Evolutionary conservation across 2,797 vertebrate species (phyloP), one percentile per base, ranked within the genome.

Genomic region (Acanthornis magna): DNA sequence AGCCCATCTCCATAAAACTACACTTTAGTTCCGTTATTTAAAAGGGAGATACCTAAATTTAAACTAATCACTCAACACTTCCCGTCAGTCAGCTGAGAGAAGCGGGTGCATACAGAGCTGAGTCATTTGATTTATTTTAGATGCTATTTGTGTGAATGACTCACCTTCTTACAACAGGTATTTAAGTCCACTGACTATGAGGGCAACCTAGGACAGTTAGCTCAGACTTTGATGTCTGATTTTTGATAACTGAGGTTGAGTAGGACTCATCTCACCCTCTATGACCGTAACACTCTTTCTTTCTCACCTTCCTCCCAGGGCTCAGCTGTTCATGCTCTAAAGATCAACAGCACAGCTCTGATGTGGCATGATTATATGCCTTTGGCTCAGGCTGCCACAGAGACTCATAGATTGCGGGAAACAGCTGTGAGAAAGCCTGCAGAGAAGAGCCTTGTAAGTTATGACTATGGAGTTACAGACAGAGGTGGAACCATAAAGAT

Each of bases 41-140:
- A 66, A 87, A 85, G 25, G 25, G 5, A 76, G 18, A 75, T 70
- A 70, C 32, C 40, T 76, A 68, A 89, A 65, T 92, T 82, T 91
- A 87, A 89, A 75, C 25, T n/a, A 32, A 30, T 62, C 36, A 75
- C 47, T 88, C 73, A 88, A 74, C 23, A 40, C 16, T 89, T 92
- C 32, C 71, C 75, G 19, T 57, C 62, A 89, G 74, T 65, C 73
- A 72, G 13, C 20, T 76, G 42, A 58, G 51, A 89, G 40, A 87
- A 93, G 43, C 0, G 1, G 27, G 36, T 47, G 72, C 30, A 38
- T 48, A 43, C 9, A 54, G 34, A 78, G 58, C 38, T 77, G 73
- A 91, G 65, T 88, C 7, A 90, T 47, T 88, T 79, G 79, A 80
- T 91, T 85, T 88, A 83, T 70, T 91, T 95, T 66, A 43, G 30